A percentile compares a stretch with the other conserved stretches of the same genome.
Conservation (phyloP, 2,888 invertebrate genomes). For the Rhyacophila evoluta region DNA sequence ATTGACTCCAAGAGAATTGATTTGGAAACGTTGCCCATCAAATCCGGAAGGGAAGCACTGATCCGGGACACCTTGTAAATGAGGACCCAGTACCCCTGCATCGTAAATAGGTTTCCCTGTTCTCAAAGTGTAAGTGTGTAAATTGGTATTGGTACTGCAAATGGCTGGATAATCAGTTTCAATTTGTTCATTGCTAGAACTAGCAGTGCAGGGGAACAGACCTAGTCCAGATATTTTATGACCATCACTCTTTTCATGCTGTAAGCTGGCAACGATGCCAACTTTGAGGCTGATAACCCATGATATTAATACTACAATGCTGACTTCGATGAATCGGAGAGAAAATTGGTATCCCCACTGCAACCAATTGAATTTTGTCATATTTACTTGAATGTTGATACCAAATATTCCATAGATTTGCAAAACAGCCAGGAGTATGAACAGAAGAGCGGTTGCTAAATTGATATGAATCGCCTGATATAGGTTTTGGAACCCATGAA, state of each 20-base stretch:
- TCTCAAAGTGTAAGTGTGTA: conserved; percentile 84
- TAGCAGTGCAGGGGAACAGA: conserved; percentile 84
- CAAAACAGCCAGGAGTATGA: conserved; percentile 84
- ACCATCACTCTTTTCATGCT: conserved; percentile 78
- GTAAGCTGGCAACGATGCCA: conserved; percentile 70
- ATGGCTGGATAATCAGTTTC: conserved; percentile 88
- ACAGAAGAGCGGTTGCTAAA: conserved; percentile 86
- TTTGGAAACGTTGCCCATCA: conserved; percentile 65
- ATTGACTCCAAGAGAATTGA: conserved; percentile 69
- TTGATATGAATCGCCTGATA: conserved; percentile 92
- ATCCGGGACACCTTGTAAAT: conserved; percentile 63
- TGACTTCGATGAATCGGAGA: conserved; percentile 85
- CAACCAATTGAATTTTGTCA: conserved; percentile 84
- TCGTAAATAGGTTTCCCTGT: conserved; percentile 84
- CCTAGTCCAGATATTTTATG: conserved; percentile 81
- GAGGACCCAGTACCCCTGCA: conserved; percentile 66
- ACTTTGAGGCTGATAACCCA: conserved; percentile 87
- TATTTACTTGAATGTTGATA: conserved; percentile 67
- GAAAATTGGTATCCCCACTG: conserved; percentile 94
- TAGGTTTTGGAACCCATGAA: conserved; percentile 83
- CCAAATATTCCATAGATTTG: conserved; percentile 82
- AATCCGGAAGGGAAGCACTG: conserved; percentile 66
- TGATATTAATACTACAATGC: conserved; percentile 86
- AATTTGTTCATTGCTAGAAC: conserved; percentile 87
- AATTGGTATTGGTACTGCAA: conserved; percentile 87